These are phyloP conservation scores for Zalophus californianus DNA, from an alignment of 2,797 vertebrate genomes.

Conservation along the genomic window DNA sequence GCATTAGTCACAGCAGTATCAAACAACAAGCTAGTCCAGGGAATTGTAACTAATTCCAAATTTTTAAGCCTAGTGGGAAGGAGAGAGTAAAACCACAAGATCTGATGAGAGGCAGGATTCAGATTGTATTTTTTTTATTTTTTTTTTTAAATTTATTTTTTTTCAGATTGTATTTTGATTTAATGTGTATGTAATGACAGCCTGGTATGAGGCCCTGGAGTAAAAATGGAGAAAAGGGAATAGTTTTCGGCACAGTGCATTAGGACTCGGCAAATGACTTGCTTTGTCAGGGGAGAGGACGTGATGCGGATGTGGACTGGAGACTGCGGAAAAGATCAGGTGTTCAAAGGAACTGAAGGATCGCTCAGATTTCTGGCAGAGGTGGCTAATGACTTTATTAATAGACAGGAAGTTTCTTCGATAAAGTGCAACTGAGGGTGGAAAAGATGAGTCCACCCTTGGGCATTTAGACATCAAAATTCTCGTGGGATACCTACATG, in stretches of 20 bases:
- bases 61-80: neutral
- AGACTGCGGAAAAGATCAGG: neutral
- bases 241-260: neutral
- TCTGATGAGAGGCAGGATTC: neutral
- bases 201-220: neutral
- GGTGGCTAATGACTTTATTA: neutral
- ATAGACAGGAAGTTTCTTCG: neutral
- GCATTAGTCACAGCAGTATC: neutral
- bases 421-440: neutral
- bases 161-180: constrained; percentile 5
- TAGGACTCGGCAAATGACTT: neutral
- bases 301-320: neutral
- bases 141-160: no score
- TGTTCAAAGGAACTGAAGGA: neutral
- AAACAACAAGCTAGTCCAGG: constrained; percentile 6
- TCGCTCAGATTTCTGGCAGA: neutral
- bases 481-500: neutral
- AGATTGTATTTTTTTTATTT: neutral
- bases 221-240: neutral
- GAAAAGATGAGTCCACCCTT: neutral
- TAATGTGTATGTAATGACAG: neutral
- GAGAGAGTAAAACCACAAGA: neutral
- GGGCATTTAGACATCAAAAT: neutral
- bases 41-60: constrained; percentile 11
- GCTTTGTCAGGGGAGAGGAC: fast-evolving